Base-by-base conservation (phyloP, 2,113 vertebrate species). In the Empidonax traillii region DNA sequence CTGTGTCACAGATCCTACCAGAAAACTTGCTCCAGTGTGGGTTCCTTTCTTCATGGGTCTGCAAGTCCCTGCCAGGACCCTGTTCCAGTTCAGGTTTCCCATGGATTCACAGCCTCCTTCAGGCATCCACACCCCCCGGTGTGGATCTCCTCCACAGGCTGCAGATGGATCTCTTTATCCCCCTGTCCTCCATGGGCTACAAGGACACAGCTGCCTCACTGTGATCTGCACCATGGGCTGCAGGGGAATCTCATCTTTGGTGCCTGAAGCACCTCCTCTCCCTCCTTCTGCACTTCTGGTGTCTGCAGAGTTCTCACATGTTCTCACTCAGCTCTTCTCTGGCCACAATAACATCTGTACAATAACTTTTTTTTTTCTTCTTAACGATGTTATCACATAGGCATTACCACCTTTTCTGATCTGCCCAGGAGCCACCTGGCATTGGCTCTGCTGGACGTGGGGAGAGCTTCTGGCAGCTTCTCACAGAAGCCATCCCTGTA, bases 141-240 rank as follows among this genome's bases (percentile, higher is more conserved):
- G 0, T 47, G 24, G 13, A 35, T 22, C 16, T 49, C 30, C 56
- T 63, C 49, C 41, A 18, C 0, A 0, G 41, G 28, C 19, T 55
- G 55, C 24, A 65, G 41, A 35, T 27, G 35, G 21, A 49, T 22
- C 10, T 56, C 58, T 31, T 21, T 11, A 35, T 35, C 17, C 31
- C 17, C 31, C 10, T 31, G 2, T 41, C 21, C 35, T 66, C 22
- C 14, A 10, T 8, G n/a, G 41, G 27, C 76, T 65, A 17, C 31
- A 21, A 23, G 1, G 12, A 9, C 43, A 73, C 37, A 35, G 12
- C 14, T 61, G 7, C 15, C 24, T 61, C 24, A 25, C 22, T 4
- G 14, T 35, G 56, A 23, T 59, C 56, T 35, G 22, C 6, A n/a
- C 35, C 58, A 37, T 6, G 23, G 51, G 9, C 51, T 81, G 44